Percentiles rank a stretch among this genome's conserved stretches.
Conservation (phyloP, 2,113 vertebrate genomes). For the Lepus timidus region DNA sequence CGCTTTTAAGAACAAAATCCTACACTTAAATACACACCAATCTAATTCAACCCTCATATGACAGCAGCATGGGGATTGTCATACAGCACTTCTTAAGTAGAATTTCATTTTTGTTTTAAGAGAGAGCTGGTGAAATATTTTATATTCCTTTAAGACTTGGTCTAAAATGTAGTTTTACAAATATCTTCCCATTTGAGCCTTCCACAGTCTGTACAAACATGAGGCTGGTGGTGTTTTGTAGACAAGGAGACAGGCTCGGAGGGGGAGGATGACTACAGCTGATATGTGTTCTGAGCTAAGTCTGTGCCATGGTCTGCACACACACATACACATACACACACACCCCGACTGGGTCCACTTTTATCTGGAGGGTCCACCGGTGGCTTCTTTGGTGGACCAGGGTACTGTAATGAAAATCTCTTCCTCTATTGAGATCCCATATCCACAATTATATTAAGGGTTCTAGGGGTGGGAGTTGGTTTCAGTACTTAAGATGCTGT, state of each 20-base stretch:
- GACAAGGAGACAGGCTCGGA: neutral
- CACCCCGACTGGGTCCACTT: neutral
- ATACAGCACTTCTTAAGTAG: neutral
- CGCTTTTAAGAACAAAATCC: conserved; percentile 2
- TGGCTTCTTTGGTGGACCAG: neutral
- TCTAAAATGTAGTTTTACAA: conserved; percentile 32
- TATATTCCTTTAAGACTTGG: neutral
- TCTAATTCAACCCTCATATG: neutral
- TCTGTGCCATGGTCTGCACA: neutral
- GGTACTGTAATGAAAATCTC: neutral
- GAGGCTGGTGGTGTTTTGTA: neutral
- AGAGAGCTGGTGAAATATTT: neutral
- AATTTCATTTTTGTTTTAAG: neutral
- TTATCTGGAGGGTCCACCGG: neutral
- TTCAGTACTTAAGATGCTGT: no score
- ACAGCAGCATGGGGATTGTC: neutral
- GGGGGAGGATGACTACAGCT: neutral
- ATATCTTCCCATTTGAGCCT: neutral
- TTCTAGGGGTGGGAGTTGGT: neutral
- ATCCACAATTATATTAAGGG: neutral
- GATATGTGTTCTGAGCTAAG: neutral
- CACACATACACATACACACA: no score
- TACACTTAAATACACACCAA: neutral
- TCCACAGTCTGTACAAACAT: neutral
- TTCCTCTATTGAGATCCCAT: neutral